phyloP scores from a whole-genome alignment of 2,113 vertebrate genomes.

The Cyanocitta stelleri region DNA sequence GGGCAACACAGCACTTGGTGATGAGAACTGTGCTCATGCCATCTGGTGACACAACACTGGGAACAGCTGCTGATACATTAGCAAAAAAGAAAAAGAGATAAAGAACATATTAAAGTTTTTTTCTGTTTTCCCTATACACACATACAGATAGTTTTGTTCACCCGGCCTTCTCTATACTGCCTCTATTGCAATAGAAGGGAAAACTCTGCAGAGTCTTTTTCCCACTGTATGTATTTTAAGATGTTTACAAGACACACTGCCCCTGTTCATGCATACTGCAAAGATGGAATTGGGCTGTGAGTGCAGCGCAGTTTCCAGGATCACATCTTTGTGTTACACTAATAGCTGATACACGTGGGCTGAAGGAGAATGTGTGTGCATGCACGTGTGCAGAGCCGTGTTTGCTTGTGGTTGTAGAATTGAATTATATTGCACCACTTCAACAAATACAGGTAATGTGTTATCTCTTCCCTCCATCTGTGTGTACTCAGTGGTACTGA shows the following conservation, averaged over 20 bases:
- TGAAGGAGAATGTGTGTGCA: background rate
- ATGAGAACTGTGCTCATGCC: background rate
- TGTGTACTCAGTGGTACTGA: background rate
- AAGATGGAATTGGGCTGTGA: background rate
- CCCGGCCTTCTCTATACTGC: background rate
- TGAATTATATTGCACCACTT: background rate
- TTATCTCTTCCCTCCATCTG: background rate
- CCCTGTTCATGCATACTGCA: accelerated
- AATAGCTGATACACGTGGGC: background rate
- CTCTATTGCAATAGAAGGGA: background rate
- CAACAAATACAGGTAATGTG: background rate
- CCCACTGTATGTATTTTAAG: background rate
- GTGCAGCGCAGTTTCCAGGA: accelerated
- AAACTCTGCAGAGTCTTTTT: background rate
- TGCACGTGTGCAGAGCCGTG: background rate
- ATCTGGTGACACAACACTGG: background rate
- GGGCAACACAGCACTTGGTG: background rate
- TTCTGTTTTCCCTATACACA: background rate
- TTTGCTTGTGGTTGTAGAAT: background rate
- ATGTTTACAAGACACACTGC: background rate
- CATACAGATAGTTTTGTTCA: background rate
- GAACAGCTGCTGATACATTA: background rate
- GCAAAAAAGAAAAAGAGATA: background rate
- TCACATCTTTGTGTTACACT: background rate
- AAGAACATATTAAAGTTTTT: background rate